These are phyloP conservation scores for Lontra canadensis DNA, from an alignment of 2,113 vertebrate genomes.

Conservation along the genomic window DNA sequence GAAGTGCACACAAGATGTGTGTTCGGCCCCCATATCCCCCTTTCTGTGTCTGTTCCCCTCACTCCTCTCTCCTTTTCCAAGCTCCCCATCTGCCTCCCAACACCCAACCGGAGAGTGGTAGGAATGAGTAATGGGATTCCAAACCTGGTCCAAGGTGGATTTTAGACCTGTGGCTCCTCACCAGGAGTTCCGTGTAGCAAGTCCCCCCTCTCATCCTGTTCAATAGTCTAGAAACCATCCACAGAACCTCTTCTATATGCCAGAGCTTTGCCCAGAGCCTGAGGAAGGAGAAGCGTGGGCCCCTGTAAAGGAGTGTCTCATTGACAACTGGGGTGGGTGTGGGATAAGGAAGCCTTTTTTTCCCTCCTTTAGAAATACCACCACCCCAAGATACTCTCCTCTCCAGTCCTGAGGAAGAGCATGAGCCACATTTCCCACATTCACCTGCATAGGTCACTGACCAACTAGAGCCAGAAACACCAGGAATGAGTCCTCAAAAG, in stretches of 20 bases:
- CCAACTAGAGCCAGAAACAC: background rate
- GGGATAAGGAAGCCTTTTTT: background rate
- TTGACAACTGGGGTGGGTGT: fast-evolving
- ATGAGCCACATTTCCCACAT: background rate
- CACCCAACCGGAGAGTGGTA: background rate
- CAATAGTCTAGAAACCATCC: background rate
- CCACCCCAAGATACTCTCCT: background rate
- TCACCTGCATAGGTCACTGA: background rate
- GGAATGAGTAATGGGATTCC: background rate
- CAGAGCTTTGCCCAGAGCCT: background rate
- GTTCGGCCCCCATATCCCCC: fast-evolving
- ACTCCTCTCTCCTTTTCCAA: background rate
- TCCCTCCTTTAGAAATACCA: background rate
- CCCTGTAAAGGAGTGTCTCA: background rate
- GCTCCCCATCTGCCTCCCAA: background rate
- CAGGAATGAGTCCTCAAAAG: background rate
- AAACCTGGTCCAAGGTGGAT: background rate
- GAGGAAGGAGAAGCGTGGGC: background rate
- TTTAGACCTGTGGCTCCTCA: fast-evolving
- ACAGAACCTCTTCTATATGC: background rate
- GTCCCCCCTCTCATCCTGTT: background rate
- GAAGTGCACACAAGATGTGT: background rate
- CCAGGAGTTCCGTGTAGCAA: fast-evolving
- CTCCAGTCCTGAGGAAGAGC: background rate
- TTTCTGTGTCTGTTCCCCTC: background rate